Conservation (phyloP, 1,140 invertebrate genomes). For the Brachionus angularis region DNA sequence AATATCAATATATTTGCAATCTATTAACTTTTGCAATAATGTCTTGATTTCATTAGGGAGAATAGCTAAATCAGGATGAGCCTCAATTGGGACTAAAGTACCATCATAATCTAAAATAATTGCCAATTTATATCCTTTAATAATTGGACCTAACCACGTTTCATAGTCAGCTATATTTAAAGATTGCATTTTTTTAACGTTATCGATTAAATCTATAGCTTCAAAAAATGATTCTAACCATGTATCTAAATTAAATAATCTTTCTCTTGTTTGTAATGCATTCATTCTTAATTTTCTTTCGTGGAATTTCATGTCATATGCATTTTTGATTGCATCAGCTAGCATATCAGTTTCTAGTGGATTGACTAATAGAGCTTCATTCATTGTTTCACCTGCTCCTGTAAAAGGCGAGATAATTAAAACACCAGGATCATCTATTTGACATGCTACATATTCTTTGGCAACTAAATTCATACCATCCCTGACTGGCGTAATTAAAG, state of each 20-base stretch:
- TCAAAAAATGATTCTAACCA: conserved; percentile 81
- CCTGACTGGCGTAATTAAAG: conserved; percentile 75
- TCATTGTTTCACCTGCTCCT: conserved; percentile 65
- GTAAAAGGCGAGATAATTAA: conserved; percentile 83
- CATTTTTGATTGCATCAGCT: conserved; percentile 77
- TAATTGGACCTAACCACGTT: conserved; percentile 47
- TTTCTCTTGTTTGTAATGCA: conserved; percentile 71
- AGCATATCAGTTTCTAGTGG: conserved; percentile 81
- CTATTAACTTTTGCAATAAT: conserved; percentile 23
- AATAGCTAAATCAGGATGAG: conserved; percentile 78
- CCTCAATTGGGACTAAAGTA: conserved; percentile 78
- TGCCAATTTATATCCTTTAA: conserved; percentile 75
- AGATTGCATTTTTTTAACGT: conserved; percentile 45
- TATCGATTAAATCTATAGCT: conserved; percentile 46
- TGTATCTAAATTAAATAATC: conserved; percentile 72
- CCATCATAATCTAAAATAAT: conserved; percentile 83
- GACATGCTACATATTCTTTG: conserved; percentile 86
- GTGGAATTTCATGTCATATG: conserved; percentile 81
- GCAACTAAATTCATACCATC: conserved; percentile 90
- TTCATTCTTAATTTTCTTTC: conserved; percentile 78
- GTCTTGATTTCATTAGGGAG: conserved; percentile 71
- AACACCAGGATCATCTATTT: conserved; percentile 76
- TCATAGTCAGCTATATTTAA: conserved; percentile 23
- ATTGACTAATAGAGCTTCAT: conserved; percentile 78
- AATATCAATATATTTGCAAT: conserved; percentile 22